Conservation (phyloP, 2,113 vertebrate species). For the Atherinomorus stipes region DNA sequence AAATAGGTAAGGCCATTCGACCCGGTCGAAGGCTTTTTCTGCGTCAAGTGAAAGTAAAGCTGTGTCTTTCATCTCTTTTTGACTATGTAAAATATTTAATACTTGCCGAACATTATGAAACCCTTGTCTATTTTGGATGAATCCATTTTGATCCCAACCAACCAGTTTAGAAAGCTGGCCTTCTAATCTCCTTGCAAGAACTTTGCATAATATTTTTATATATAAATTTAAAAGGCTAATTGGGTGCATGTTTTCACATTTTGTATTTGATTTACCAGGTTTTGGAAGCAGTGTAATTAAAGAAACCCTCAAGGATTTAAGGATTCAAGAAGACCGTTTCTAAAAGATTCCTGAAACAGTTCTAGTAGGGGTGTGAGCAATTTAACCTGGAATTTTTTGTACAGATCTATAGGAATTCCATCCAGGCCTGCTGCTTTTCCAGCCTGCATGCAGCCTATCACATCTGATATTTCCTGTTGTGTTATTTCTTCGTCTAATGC, state of each 20-base stretch:
- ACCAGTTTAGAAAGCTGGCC: not conserved
- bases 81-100: not conserved
- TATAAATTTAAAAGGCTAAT: not conserved
- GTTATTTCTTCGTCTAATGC: slow-evolving; percentile 2
- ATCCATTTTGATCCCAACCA: not conserved
- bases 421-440: not conserved
- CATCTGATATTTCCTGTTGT: not conserved
- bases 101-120: not conserved
- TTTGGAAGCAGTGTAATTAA: too few relatives aligned
- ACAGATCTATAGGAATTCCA: not conserved
- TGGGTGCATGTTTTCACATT: slow-evolving; percentile 2
- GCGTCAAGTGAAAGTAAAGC: not conserved
- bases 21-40: not conserved
- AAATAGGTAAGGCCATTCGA: not conserved
- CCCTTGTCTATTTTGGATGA: not conserved
- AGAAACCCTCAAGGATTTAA: too few relatives aligned
- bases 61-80: not conserved
- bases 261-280: not conserved
- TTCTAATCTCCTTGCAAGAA: not conserved
- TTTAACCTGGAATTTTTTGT: too few relatives aligned
- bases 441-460: not conserved
- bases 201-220: slow-evolving; percentile 4
- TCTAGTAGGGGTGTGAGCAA: too few relatives aligned
- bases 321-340: too few relatives aligned
- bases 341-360: too few relatives aligned